These are phyloP conservation scores for Hydropotes inermis DNA, from an alignment of 2,113 vertebrate species.

Conservation along the genomic window DNA sequence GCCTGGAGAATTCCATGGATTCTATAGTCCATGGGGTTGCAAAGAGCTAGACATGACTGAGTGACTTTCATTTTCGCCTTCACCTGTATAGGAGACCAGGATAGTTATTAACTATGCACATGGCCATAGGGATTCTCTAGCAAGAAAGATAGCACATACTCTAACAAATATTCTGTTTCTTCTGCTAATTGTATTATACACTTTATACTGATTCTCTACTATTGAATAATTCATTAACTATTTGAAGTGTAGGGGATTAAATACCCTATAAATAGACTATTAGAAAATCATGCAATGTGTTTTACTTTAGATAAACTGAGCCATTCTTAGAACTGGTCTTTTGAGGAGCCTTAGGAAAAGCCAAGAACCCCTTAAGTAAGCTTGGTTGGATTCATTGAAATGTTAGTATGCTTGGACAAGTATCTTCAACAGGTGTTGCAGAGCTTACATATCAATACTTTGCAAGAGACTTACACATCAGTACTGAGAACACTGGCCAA, in stretches of 20 bases:
- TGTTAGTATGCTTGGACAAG: neutral
- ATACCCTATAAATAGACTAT: neutral
- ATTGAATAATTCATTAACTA: neutral
- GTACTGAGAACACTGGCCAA: neutral
- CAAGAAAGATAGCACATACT: neutral
- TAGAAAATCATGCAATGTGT: neutral
- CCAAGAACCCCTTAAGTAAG: neutral
- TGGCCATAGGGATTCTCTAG: neutral
- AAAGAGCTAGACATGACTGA: neutral
- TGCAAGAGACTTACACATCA: neutral
- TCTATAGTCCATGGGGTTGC: accelerated
- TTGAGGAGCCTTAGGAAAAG: neutral
- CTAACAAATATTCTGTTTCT: neutral
- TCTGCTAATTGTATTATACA: neutral
- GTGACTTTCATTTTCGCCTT: neutral
- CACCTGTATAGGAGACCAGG: neutral
- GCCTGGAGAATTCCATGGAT: neutral
- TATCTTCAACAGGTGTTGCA: neutral
- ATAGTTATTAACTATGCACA: neutral
- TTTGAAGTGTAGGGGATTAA: neutral
- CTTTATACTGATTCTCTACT: neutral
- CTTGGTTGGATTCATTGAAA: neutral
- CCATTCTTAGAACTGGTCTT: neutral
- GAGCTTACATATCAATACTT: neutral
- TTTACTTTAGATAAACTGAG: neutral